A percentile compares a stretch with the other conserved stretches of the same genome.
phyloP scores from a whole-genome alignment of 1,140 invertebrate species.

The Bicyclus anynana region DNA sequence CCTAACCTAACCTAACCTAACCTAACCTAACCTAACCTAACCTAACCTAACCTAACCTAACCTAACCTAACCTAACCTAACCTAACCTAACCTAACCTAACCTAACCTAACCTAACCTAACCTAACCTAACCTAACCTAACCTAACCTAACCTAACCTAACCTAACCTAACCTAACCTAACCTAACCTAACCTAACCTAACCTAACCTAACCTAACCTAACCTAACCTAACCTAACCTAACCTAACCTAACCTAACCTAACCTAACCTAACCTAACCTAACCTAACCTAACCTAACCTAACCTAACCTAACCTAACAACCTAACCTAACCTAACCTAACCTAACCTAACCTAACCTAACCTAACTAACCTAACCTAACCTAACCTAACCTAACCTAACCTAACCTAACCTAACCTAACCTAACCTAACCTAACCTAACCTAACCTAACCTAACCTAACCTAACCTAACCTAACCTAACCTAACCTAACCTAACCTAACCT shows the following conservation, averaged over 20 bases:
- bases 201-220: slow-evolving; percentile 36
- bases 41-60: background rate
- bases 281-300: slow-evolving; percentile 39
- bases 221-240: slow-evolving; percentile 37
- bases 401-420: slow-evolving; percentile 42
- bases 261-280: slow-evolving; percentile 37
- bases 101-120: background rate
- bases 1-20: background rate
- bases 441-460: slow-evolving; percentile 41
- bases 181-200: slow-evolving; percentile 36
- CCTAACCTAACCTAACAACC: slow-evolving; percentile 41
- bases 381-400: slow-evolving; percentile 36
- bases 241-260: slow-evolving; percentile 39
- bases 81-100: background rate
- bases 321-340: slow-evolving; percentile 42
- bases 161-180: slow-evolving; percentile 32
- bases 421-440: slow-evolving; percentile 43
- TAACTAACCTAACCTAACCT: slow-evolving; percentile 35
- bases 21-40: background rate
- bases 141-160: background rate
- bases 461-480: slow-evolving; percentile 42
- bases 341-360: slow-evolving; percentile 33
- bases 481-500: slow-evolving; percentile 40
- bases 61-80: background rate
- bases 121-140: background rate